Percentiles rank a stretch among this genome's conserved stretches.
These are phyloP conservation scores for Notolabrus celidotus DNA, from an alignment of 2,797 vertebrate genomes.

Conservation along the genomic window DNA sequence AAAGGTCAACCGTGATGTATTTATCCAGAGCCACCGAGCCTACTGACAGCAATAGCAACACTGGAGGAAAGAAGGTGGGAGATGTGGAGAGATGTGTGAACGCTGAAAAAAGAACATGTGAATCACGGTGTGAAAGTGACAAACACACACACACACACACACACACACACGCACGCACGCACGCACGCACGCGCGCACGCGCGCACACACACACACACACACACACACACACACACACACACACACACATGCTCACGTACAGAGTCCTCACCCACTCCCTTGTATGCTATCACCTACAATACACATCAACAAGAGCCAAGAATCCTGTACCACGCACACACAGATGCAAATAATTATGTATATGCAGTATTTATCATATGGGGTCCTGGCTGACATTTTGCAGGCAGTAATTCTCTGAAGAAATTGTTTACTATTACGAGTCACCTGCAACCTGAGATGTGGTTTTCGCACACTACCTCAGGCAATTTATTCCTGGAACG, in stretches of 20 bases:
- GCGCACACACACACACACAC: constrained; percentile 39
- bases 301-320: constrained; percentile 31
- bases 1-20: constrained; percentile 71
- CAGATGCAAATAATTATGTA: constrained; percentile 16
- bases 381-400: constrained; percentile 23
- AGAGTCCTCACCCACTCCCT: constrained; percentile 57
- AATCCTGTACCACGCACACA: constrained; percentile 1
- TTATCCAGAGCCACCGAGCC: constrained; percentile 40
- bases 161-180: constrained; percentile 24
- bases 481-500: constrained; percentile 74
- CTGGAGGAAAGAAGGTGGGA: constrained; percentile 35
- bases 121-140: constrained; percentile 58
- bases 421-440: constrained; percentile 57
- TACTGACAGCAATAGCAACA: constrained; percentile 50
- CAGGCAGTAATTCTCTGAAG: constrained; percentile 24
- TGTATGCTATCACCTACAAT: constrained; percentile 29
- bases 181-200: constrained; percentile 19
- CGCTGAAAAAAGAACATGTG: constrained; percentile 54
- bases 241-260: constrained; percentile 18
- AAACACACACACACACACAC: constrained; percentile 33
- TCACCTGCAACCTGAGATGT: constrained; percentile 66
- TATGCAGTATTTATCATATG: constrained; percentile 3
- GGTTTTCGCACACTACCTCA: constrained; percentile 59
- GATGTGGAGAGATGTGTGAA: constrained; percentile 49
- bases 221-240: constrained; percentile 28